Evolutionary conservation across 2,113 vertebrate genomes (phyloP), one percentile per base, ranked within the genome.

Genomic region (Phylloscopus trochiloides): DNA sequence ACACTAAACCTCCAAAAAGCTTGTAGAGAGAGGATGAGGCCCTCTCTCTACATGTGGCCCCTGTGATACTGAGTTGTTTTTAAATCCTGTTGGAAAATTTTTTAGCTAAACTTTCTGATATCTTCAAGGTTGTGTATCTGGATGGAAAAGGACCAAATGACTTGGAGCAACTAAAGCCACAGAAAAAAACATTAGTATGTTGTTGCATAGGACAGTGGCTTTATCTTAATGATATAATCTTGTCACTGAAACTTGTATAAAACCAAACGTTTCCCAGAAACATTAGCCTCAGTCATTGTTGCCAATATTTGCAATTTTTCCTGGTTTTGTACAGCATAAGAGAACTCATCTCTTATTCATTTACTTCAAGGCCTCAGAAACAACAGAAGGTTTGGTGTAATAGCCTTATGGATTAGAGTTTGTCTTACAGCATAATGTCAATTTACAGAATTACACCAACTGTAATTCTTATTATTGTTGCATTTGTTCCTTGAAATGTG

Each of bases 61-160:
- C 12, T 59, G 10, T 47, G 15, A 6, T 86, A 16, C 38, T 79
- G 17, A 45, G 2, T 25, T 4, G 1, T 47, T 71, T 82, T 66
- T 32, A 13, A 21, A 47, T 42, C 3, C 9, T 72, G 1, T 22
- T 82, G 34, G 1, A 79, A 67, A 71, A 68, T n/a, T 13, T 2
- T n/a, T 67, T 22, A 32, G 3, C 3, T 21, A 58, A 71, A n/a
- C 9, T 48, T 90, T 54, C 6, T 19, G 10, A 42, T 36, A 2
- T 74, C 12, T 61, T 72, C 15, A 25, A 51, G 16, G 10, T 1
- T 0, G 0, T 65, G 7, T 17, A 18, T 48, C 25, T 8, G 5
- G 7, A 54, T 14, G 5, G 40, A 67, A 85, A 70, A 65, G 4
- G 22, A 74, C 4, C 4, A 57, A 78, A 47, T 2, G 7, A 5